Conservation (phyloP, 2,888 invertebrate species). For the Onchidella celtica region DNA sequence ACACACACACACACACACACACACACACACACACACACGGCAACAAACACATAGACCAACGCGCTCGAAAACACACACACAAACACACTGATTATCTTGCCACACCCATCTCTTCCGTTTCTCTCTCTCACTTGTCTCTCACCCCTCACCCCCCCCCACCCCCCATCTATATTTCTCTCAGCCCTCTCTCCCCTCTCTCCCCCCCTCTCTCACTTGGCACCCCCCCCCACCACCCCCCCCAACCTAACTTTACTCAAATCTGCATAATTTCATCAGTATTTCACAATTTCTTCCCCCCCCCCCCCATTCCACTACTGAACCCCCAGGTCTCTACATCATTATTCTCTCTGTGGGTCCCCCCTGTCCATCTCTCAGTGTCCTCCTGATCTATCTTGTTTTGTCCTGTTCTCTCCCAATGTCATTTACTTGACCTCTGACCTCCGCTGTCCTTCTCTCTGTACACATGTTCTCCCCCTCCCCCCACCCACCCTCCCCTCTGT, state of each 20-base stretch:
- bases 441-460: background rate
- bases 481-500: background rate
- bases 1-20: conserved; percentile 17
- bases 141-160: background rate
- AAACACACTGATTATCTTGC: background rate
- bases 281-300: background rate
- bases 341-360: background rate
- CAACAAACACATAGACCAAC: conserved; percentile 9
- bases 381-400: background rate
- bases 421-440: background rate
- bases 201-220: background rate
- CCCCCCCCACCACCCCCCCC: background rate
- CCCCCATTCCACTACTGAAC: no score
- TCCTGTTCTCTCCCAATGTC: background rate
- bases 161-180: background rate
- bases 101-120: background rate
- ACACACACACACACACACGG: no score
- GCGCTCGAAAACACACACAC: conserved; percentile 5
- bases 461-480: no score
- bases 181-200: background rate
- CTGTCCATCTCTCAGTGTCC: background rate
- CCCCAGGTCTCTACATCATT: no score
- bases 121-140: background rate
- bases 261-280: background rate
- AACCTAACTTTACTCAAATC: background rate